phyloP scores from a whole-genome alignment of 2,888 invertebrate genomes.

The Pherbina coryleti region DNA sequence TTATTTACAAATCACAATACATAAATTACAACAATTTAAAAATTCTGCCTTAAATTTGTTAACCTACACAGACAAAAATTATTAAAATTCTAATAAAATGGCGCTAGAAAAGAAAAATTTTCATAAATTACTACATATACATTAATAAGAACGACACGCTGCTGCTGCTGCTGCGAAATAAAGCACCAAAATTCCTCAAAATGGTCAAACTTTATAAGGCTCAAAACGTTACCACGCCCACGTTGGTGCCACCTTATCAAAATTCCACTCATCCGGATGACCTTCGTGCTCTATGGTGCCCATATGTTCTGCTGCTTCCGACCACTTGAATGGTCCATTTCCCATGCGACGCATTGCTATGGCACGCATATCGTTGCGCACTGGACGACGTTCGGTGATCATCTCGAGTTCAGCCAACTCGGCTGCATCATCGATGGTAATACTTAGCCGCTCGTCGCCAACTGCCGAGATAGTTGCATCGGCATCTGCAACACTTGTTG shows the following conservation, averaged over 20 bases:
- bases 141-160: not conserved
- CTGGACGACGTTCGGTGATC: slow-evolving; percentile 64
- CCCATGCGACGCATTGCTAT: slow-evolving; percentile 58
- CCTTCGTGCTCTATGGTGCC: slow-evolving; percentile 61
- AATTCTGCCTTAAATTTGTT: not conserved
- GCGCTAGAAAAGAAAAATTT: not conserved
- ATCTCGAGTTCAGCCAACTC: slow-evolving; percentile 65
- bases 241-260: slow-evolving; percentile 65
- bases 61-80: not conserved
- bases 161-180: not conserved
- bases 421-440: slow-evolving; percentile 62
- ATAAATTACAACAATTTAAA: not conserved
- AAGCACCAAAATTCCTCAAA: not conserved
- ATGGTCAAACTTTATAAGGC: not conserved
- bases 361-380: slow-evolving; percentile 66
- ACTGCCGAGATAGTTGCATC: slow-evolving; percentile 51
- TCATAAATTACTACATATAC: not conserved
- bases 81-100: not conserved
- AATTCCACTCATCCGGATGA: slow-evolving; percentile 69
- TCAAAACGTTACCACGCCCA: slow-evolving; percentile 64
- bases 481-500: slow-evolving; percentile 24
- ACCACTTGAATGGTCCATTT: slow-evolving; percentile 67
- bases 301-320: slow-evolving; percentile 55
- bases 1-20: slow-evolving; percentile 11
- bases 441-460: slow-evolving; percentile 60